These are phyloP conservation scores for Arion vulgaris DNA, from an alignment of 1,140 invertebrate species.

Conservation along the genomic window DNA sequence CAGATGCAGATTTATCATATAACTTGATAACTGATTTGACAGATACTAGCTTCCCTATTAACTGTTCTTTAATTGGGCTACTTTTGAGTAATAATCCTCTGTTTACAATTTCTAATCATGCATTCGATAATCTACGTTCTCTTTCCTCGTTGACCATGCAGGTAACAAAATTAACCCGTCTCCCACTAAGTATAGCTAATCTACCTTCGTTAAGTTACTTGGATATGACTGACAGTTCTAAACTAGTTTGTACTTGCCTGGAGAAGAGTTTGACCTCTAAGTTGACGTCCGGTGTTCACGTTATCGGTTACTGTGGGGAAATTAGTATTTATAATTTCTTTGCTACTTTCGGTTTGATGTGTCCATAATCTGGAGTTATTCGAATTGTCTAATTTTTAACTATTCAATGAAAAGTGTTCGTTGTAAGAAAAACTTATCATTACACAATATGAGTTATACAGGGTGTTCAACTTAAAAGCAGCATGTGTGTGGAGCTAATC, in stretches of 20 bases:
- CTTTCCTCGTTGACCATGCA: background rate
- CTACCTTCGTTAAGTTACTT: background rate
- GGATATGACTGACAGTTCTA: background rate
- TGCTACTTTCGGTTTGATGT: background rate
- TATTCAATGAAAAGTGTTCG: too few species aligned
- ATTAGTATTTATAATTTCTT: background rate
- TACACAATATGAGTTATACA: too few species aligned
- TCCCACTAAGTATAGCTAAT: background rate
- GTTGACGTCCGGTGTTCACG: background rate
- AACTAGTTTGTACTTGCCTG: background rate
- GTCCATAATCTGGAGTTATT: background rate
- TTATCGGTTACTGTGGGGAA: background rate
- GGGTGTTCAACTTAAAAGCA: too few species aligned
- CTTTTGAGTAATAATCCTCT: background rate
- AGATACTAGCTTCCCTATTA: background rate
- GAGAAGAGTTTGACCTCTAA: background rate
- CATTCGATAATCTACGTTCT: background rate
- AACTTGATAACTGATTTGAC: background rate
- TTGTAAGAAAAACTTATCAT: too few species aligned
- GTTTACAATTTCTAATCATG: background rate
- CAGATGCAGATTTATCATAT: background rate
- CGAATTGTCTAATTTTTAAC: too few species aligned
- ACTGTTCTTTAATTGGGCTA: background rate
- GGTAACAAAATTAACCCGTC: background rate
- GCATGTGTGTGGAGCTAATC: too few species aligned